Conservation (phyloP, 2,888 invertebrate genomes). For the Tipula confusa region DNA sequence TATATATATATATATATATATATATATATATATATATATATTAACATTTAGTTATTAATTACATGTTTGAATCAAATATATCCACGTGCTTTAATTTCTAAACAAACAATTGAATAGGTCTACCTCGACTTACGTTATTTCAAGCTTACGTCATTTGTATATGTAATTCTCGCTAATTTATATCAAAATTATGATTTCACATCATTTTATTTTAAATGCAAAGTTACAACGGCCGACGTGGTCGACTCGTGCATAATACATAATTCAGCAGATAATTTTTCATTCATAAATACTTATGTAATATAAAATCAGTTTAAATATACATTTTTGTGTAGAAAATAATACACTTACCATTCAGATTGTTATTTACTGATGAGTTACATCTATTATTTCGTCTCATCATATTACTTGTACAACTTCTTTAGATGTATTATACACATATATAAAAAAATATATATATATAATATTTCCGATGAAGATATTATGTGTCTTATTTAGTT, state of each 20-base stretch:
- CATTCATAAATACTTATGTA: background rate
- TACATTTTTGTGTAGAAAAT: background rate
- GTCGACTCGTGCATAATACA: background rate
- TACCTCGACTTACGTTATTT: background rate
- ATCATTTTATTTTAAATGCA: background rate
- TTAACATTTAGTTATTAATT: background rate
- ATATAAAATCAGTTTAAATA: background rate
- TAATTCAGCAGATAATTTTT: conserved; percentile 20
- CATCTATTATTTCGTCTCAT: conserved; percentile 25
- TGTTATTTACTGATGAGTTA: background rate
- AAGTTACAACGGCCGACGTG: background rate
- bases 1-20: too few relatives aligned
- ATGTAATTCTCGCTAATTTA: too few relatives aligned
- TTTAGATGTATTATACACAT: background rate
- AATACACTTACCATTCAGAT: background rate
- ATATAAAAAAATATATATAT: too few relatives aligned
- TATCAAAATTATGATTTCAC: too few relatives aligned
- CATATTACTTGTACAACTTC: background rate
- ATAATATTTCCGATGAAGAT: background rate
- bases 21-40: too few relatives aligned
- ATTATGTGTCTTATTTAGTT: background rate
- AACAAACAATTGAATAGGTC: background rate
- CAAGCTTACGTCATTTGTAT: background rate
- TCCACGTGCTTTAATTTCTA: background rate
- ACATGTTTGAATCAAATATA: background rate